Evolutionary conservation across 2,113 vertebrate species (phyloP).

Genomic region (Hydropotes inermis): DNA sequence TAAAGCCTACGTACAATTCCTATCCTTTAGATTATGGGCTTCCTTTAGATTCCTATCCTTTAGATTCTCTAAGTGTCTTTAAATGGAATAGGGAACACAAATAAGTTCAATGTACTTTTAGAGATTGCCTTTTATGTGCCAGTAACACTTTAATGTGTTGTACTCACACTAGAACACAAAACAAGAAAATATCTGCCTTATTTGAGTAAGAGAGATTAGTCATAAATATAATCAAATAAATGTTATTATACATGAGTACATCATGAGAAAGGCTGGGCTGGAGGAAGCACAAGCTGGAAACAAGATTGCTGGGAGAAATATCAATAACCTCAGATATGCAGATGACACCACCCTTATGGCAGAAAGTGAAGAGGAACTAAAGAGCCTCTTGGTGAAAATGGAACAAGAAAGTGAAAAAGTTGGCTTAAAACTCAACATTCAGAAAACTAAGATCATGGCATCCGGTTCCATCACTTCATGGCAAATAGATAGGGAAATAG

Average conservation of each 20-base stretch:
- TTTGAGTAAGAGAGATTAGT: neutral
- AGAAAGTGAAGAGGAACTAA: neutral
- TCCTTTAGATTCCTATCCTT: neutral
- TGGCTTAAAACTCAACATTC: neutral
- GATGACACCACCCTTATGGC: neutral
- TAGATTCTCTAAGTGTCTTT: neutral
- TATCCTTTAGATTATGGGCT: neutral
- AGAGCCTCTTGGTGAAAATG: neutral
- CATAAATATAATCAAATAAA: neutral
- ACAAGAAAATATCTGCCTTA: neutral
- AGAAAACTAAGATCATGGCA: neutral
- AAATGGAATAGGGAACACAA: neutral
- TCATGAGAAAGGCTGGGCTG: neutral
- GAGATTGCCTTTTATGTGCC: neutral
- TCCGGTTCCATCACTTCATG: neutral
- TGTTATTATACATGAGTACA: neutral
- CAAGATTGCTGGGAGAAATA: neutral
- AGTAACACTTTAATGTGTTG: too few relatives aligned
- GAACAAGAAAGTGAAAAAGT: neutral
- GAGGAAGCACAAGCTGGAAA: neutral
- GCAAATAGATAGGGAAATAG: neutral
- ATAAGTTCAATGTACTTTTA: neutral
- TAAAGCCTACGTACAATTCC: fast-evolving
- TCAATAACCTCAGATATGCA: neutral
- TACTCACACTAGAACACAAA: neutral